Conservation (phyloP, 2,888 invertebrate genomes). For the Dasypolia templi region DNA sequence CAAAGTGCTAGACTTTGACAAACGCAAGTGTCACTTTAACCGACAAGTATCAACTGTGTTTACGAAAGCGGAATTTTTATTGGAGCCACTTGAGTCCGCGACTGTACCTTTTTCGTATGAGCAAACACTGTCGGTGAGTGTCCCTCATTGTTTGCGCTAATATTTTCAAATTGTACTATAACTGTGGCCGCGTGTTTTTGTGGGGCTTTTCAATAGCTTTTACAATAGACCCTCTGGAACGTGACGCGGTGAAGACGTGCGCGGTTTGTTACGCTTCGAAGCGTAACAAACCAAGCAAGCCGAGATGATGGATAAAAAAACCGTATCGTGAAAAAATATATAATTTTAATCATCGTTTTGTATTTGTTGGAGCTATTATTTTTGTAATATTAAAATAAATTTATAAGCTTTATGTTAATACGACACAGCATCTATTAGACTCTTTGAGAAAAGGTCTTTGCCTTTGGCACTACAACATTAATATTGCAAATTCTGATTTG, state of each 20-base stretch:
- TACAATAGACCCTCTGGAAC: constrained; percentile 22
- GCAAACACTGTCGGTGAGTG: constrained; percentile 40
- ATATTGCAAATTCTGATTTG: not conserved
- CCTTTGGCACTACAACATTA: not conserved
- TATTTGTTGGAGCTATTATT: not conserved
- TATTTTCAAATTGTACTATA: constrained; percentile 35
- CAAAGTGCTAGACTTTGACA: constrained; percentile 15
- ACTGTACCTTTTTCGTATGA: constrained; percentile 32
- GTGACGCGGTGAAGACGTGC: constrained; percentile 19
- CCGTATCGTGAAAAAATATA: not conserved
- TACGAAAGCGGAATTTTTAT: constrained; percentile 43
- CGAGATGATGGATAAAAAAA: constrained; percentile 13
- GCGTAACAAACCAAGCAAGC: too few species aligned
- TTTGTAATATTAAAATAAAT: not conserved
- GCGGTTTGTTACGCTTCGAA: constrained; percentile 8
- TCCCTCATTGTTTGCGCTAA: constrained; percentile 27
- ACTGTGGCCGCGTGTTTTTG: constrained; percentile 9
- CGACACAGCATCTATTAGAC: not conserved
- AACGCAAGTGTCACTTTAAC: constrained; percentile 29
- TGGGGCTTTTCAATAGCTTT: constrained; percentile 27
- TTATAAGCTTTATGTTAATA: not conserved
- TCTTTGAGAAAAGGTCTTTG: not conserved
- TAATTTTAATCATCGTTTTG: not conserved
- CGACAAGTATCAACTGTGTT: constrained; percentile 30
- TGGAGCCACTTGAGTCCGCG: constrained; percentile 24